These are phyloP conservation scores for Hanleya hanleyi DNA, from an alignment of 2,888 invertebrate species.

Conservation along the genomic window DNA sequence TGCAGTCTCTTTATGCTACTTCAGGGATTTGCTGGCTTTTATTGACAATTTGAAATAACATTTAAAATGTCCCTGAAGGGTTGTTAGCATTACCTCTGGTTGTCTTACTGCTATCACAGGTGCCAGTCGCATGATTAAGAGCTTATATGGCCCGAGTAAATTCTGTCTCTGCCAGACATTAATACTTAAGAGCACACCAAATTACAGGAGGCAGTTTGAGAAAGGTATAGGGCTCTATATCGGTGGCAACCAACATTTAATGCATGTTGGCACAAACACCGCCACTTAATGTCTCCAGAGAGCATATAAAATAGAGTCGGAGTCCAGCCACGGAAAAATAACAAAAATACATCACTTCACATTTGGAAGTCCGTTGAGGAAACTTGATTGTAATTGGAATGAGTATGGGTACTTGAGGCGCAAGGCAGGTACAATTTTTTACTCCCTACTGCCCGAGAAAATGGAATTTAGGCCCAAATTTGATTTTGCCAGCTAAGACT, in stretches of 20 bases:
- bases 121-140: not conserved
- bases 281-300: not conserved
- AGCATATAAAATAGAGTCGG: not conserved
- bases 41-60: not conserved
- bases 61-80: not conserved
- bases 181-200: too few relatives aligned
- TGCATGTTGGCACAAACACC: not conserved
- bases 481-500: not conserved
- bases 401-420: not conserved
- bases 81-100: not conserved
- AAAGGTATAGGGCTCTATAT: not conserved
- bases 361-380: not conserved
- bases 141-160: not conserved
- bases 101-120: not conserved
- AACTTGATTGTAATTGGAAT: not conserved
- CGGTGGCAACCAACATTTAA: not conserved
- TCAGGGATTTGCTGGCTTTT: not conserved
- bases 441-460: not conserved
- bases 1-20: not conserved
- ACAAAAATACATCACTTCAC: not conserved
- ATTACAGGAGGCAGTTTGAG: too few relatives aligned
- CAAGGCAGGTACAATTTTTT: not conserved
- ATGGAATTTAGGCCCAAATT: not conserved
- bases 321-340: not conserved
- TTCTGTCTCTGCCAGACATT: not conserved